phyloP scores from a whole-genome alignment of 2,113 vertebrate species.

The Gymnorhina tibicen region DNA sequence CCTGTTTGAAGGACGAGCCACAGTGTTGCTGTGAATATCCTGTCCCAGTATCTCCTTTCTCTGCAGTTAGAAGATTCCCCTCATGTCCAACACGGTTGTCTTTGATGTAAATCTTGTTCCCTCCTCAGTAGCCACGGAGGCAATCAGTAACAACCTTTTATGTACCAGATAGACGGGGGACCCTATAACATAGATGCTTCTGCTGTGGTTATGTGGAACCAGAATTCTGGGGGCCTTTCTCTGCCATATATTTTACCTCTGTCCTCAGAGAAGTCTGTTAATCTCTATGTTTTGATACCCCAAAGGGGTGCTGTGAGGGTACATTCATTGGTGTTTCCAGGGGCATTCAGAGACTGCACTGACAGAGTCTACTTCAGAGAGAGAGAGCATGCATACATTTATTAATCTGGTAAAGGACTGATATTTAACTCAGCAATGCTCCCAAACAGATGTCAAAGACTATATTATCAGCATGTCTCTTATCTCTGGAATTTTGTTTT shows the following conservation, averaged over 20 bases:
- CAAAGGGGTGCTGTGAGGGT: background rate
- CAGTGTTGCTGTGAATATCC: background rate
- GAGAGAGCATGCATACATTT: background rate
- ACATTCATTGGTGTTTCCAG: background rate
- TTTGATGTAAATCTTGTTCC: background rate
- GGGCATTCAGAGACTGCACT: background rate
- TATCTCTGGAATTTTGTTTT: slow-evolving; percentile 51
- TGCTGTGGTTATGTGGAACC: background rate
- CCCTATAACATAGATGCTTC: background rate
- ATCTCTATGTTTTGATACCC: background rate
- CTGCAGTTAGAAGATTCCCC: background rate
- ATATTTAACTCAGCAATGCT: background rate
- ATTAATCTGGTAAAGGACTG: background rate
- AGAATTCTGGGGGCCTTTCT: background rate
- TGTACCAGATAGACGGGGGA: background rate
- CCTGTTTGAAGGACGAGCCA: background rate
- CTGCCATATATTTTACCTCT: background rate
- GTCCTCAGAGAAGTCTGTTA: background rate
- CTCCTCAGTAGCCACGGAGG: background rate
- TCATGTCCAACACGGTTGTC: background rate
- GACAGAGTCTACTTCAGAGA: background rate
- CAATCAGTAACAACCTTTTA: background rate
- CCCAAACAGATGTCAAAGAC: slow-evolving; percentile 10
- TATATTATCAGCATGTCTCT: background rate
- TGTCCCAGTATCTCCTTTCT: background rate